Conservation (phyloP, 1,140 invertebrate genomes). For the Drosophila arizonae region DNA sequence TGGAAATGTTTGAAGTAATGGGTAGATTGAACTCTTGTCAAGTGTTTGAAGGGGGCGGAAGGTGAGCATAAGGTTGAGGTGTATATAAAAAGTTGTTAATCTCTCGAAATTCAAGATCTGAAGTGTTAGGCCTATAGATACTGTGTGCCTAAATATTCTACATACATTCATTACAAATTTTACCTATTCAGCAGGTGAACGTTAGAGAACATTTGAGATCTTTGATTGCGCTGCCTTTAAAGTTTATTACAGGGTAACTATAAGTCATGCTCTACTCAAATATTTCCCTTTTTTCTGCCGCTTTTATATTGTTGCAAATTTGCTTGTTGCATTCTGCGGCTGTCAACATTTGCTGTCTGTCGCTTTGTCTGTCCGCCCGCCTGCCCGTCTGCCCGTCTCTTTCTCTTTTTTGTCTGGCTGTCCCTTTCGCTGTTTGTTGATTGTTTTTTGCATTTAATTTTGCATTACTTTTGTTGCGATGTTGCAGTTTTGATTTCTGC, state of each 20-base stretch:
- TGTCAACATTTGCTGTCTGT: slow-evolving; percentile 41
- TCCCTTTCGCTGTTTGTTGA: slow-evolving; percentile 36
- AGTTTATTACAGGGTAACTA: slow-evolving; percentile 1
- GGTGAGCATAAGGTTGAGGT: no score
- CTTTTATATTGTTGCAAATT: slow-evolving; percentile 26
- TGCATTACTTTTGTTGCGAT: slow-evolving; percentile 64
- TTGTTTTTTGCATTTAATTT: slow-evolving; percentile 72
- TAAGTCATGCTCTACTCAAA: background rate
- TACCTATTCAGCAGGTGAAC: no score
- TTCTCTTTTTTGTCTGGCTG: background rate
- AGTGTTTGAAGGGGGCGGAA: no score
- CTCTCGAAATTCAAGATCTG: no score
- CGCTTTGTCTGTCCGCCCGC: background rate
- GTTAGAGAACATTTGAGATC: no score
- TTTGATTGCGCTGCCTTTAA: no score
- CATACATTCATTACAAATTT: no score
- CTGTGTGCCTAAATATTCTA: no score
- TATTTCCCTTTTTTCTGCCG: background rate
- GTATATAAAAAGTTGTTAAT: no score
- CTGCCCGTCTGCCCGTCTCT: background rate
- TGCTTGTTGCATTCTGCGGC: slow-evolving; percentile 45
- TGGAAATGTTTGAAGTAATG: no score
- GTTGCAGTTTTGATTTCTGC: slow-evolving; percentile 71
- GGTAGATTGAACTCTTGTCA: no score
- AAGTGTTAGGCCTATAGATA: no score